Percentiles rank a stretch among this genome's conserved stretches.
Evolutionary conservation across 2,888 invertebrate species (phyloP).

Genomic region (Phortica magna): DNA sequence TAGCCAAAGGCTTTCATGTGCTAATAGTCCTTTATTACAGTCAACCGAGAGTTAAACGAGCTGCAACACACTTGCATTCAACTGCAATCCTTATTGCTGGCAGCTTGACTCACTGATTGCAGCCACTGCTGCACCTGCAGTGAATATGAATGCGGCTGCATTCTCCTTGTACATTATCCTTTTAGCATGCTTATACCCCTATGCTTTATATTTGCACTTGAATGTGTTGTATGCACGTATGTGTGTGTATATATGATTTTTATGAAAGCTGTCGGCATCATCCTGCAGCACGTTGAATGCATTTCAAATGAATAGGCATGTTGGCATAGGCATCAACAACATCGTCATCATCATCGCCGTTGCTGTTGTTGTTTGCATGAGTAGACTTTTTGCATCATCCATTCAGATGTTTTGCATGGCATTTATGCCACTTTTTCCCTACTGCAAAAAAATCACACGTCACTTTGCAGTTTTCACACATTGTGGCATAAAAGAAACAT

Average conservation of each 20-base stretch:
- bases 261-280: background rate
- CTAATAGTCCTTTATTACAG: constrained; percentile 72
- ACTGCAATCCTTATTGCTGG: constrained; percentile 52
- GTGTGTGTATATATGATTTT: background rate
- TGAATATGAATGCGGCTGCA: constrained; percentile 47
- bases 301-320: background rate
- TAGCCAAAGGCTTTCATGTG: constrained; percentile 46
- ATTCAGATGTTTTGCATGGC: constrained; percentile 18
- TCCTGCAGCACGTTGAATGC: constrained; percentile 51
- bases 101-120: constrained; percentile 35
- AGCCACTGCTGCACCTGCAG: constrained; percentile 57
- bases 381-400: constrained; percentile 18
- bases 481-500: constrained; percentile 45
- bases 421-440: constrained; percentile 22
- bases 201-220: constrained; percentile 50
- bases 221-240: constrained; percentile 41
- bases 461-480: constrained; percentile 69
- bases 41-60: constrained; percentile 70
- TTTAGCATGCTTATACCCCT: constrained; percentile 53
- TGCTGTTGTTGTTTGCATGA: constrained; percentile 20
- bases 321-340: background rate
- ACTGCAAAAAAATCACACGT: constrained; percentile 53
- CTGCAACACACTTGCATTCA: constrained; percentile 60
- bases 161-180: constrained; percentile 61
- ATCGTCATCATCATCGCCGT: background rate